A percentile compares a stretch with the other conserved stretches of the same genome.
phyloP scores from a whole-genome alignment of 1,140 invertebrate genomes.

The Holcopasites calliopsidis region DNA sequence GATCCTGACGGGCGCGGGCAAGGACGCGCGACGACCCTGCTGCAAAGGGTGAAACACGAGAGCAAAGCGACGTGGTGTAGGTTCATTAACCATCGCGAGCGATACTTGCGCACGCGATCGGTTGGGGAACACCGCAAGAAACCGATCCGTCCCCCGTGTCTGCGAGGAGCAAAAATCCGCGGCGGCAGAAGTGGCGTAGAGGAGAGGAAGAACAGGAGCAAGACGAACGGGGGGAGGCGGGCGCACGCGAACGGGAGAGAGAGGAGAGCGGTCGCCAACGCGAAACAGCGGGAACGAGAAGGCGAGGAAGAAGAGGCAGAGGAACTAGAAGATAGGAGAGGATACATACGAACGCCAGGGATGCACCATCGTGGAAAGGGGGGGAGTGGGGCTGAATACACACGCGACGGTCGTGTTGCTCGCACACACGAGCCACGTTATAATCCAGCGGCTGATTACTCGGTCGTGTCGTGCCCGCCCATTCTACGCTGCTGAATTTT shows the following conservation, averaged over 20 bases:
- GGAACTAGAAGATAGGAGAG: conserved; percentile 19
- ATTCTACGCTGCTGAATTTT: conserved; percentile 64
- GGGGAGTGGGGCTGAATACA: neutral
- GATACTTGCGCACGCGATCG: conserved; percentile 59
- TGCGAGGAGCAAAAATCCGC: conserved; percentile 23
- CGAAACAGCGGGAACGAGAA: neutral
- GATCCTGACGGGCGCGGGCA: conserved; percentile 29
- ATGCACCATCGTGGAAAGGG: neutral
- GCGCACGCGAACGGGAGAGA: conserved; percentile 11
- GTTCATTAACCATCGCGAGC: conserved; percentile 62
- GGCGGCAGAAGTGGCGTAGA: conserved; percentile 8
- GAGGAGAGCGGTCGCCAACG: neutral
- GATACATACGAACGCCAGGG: neutral
- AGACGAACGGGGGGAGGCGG: neutral
- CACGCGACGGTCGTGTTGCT: neutral
- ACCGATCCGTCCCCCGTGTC: conserved; percentile 53
- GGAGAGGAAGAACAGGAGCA: conserved; percentile 16
- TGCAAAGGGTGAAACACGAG: conserved; percentile 77
- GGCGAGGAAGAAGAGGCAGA: conserved; percentile 2
- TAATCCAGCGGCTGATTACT: conserved; percentile 63
- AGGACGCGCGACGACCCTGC: conserved; percentile 58
- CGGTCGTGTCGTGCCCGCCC: conserved; percentile 58
- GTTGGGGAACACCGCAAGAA: conserved; percentile 37
- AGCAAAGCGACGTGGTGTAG: conserved; percentile 63
- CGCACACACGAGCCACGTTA: conserved; percentile 31